Percentiles rank a stretch among this genome's conserved stretches.
Conservation (phyloP, 2,888 invertebrate species). For the Koerneria pararmatus region DNA sequence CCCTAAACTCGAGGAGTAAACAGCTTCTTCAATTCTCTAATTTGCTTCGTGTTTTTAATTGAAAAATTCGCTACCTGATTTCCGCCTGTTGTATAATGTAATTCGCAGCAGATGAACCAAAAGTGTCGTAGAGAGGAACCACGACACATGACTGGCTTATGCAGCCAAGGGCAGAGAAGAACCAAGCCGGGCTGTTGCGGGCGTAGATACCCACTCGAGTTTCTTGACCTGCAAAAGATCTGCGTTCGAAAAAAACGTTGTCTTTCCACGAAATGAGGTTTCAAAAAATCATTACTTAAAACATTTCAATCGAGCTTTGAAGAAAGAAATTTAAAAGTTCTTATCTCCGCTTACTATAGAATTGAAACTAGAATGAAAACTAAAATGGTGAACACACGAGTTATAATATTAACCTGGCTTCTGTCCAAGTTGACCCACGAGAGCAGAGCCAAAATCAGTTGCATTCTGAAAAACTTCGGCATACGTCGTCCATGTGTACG, state of each 20-base stretch:
- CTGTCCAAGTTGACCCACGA: conserved; percentile 13
- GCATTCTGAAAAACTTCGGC: conserved; percentile 31
- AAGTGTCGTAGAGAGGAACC: conserved; percentile 90
- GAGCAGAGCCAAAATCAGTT: conserved; percentile 20
- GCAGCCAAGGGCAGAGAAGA: conserved; percentile 43
- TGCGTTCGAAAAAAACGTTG: no score
- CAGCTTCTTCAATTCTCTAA: neutral
- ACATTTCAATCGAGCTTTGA: no score
- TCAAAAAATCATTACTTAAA: no score
- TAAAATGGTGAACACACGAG: neutral
- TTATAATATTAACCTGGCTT: conserved; percentile 17
- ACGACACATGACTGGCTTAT: conserved; percentile 71
- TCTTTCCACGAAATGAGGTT: no score
- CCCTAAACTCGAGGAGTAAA: conserved; percentile 26
- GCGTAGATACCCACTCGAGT: conserved; percentile 89
- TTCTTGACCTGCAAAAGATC: conserved; percentile 36
- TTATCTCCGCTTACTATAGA: no score
- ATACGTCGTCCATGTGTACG: conserved; percentile 43
- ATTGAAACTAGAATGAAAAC: no score
- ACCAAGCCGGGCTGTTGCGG: conserved; percentile 69
- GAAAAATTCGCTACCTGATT: conserved; percentile 35
- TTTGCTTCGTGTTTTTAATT: neutral
- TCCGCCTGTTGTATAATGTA: conserved; percentile 57
- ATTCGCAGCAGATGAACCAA: conserved; percentile 92
- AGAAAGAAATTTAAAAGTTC: no score